These are phyloP conservation scores for Balaenoptera acutorostrata DNA, from an alignment of 2,113 vertebrate genomes.

Conservation along the genomic window DNA sequence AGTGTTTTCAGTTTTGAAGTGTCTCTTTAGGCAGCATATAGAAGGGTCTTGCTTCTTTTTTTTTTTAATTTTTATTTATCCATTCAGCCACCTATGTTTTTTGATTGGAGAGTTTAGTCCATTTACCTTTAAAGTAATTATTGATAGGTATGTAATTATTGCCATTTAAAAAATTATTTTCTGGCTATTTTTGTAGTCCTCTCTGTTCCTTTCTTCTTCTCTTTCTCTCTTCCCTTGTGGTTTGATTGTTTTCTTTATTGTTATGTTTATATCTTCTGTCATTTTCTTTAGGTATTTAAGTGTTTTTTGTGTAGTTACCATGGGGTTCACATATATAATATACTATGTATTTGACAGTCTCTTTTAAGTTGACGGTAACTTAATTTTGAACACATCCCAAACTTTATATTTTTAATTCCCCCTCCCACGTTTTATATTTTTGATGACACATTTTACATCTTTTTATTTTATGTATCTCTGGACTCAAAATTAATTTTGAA, in stretches of 20 bases:
- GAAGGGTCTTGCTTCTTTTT: background rate
- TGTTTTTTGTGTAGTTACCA: background rate
- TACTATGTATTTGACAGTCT: background rate
- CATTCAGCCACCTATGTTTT: background rate
- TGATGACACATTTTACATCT: background rate
- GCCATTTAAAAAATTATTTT: background rate
- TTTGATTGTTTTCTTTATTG: background rate
- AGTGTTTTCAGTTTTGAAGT: background rate
- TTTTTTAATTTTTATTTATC: too few relatives aligned
- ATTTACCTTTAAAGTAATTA: background rate
- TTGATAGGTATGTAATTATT: background rate
- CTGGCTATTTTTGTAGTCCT: background rate
- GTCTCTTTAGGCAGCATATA: background rate
- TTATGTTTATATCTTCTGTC: background rate
- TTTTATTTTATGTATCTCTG: background rate
- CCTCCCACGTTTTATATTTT: background rate
- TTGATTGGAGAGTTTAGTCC: background rate
- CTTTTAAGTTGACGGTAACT: too few relatives aligned
- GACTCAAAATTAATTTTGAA: background rate
- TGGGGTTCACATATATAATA: background rate
- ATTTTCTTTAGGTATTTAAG: background rate
- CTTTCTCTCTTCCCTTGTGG: background rate
- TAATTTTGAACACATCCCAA: too few relatives aligned
- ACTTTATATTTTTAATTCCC: background rate
- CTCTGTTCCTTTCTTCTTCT: background rate